phyloP scores from a whole-genome alignment of 1,140 invertebrate genomes.

The Zaprionus tsacasi region DNA sequence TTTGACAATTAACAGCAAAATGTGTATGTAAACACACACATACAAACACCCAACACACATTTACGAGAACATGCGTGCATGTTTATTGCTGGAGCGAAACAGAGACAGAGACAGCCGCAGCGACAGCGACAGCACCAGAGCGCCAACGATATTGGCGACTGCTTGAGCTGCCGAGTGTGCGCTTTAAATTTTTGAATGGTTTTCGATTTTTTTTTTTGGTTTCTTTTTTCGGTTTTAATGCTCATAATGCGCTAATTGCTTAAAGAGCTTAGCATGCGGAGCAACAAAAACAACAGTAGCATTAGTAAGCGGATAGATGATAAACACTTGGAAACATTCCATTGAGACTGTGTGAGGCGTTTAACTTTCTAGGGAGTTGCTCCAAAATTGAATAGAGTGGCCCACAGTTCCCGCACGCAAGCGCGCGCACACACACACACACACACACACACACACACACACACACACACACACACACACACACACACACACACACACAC shows the following conservation, averaged over 20 bases:
- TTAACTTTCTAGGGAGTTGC: slow-evolving; percentile 72
- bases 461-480: neutral
- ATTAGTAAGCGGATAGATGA: slow-evolving; percentile 27
- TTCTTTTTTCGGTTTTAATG: slow-evolving; percentile 30
- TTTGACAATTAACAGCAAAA: slow-evolving; percentile 43
- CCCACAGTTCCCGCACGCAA: slow-evolving; percentile 46
- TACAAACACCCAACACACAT: neutral
- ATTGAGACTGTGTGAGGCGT: slow-evolving; percentile 37
- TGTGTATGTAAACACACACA: slow-evolving; percentile 17
- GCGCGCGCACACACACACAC: slow-evolving; percentile 41
- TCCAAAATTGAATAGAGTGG: slow-evolving; percentile 19
- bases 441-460: too few relatives aligned
- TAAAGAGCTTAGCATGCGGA: slow-evolving; percentile 49
- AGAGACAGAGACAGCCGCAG: slow-evolving; percentile 1
- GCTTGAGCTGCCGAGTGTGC: slow-evolving; percentile 33
- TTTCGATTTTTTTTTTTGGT: slow-evolving; percentile 20
- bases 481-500: neutral
- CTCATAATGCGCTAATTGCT: slow-evolving; percentile 61
- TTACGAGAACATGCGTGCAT: neutral
- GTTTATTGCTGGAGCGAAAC: neutral
- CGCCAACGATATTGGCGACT: slow-evolving; percentile 2
- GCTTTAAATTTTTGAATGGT: slow-evolving; percentile 42
- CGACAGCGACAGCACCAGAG: neutral
- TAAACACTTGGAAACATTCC: slow-evolving; percentile 38
- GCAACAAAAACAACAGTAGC: slow-evolving; percentile 28